phyloP scores from a whole-genome alignment of 2,113 vertebrate species.

The Mohoua ochrocephala region DNA sequence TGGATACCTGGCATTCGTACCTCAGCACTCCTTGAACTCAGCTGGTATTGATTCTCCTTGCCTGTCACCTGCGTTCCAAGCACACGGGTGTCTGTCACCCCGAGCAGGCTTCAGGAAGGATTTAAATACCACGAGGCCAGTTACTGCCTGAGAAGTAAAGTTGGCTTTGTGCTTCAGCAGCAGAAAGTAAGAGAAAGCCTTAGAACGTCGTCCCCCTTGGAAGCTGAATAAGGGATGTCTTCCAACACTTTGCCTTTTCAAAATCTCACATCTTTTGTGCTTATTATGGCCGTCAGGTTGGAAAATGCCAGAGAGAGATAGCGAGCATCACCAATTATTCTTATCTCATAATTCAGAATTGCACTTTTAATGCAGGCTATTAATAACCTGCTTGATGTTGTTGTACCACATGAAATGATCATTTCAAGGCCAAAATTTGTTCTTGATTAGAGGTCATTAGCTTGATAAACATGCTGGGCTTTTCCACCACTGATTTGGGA shows the following conservation, averaged over 20 bases:
- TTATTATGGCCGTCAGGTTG: background rate
- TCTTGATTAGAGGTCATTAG: conserved; percentile 5
- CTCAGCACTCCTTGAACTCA: background rate
- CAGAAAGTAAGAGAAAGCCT: background rate
- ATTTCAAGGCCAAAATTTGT: background rate
- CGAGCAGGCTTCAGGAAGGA: background rate
- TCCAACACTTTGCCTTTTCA: background rate
- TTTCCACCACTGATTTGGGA: background rate
- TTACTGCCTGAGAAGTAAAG: background rate
- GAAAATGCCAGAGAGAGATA: background rate
- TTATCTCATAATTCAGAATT: conserved; percentile 31
- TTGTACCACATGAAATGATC: background rate
- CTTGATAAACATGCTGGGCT: background rate
- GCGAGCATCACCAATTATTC: conserved; percentile 19
- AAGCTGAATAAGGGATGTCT: background rate
- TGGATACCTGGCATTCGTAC: background rate
- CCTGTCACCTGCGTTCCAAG: background rate
- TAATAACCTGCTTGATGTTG: conserved; percentile 13
- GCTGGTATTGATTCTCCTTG: background rate
- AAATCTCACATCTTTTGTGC: background rate
- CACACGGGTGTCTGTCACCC: background rate
- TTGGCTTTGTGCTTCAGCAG: background rate
- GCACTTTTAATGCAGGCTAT: background rate
- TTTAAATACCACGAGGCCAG: background rate
- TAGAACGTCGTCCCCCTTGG: background rate